Evolutionary conservation across 2,797 vertebrate genomes (phyloP).

Genomic region (Momotus momota): DNA sequence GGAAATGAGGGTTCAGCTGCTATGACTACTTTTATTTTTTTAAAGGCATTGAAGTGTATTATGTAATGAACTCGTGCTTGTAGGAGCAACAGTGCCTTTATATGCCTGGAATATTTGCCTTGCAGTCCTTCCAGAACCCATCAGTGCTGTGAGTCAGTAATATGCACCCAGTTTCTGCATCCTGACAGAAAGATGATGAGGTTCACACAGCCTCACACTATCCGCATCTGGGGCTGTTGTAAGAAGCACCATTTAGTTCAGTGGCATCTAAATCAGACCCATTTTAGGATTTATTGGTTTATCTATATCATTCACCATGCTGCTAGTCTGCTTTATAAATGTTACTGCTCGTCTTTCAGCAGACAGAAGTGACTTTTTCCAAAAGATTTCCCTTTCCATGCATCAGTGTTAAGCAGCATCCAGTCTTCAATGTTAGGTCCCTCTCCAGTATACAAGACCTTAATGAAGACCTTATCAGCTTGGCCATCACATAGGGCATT

Average conservation of each 20-base stretch:
- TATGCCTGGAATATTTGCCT: neutral
- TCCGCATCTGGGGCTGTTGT: neutral
- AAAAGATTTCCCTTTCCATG: neutral
- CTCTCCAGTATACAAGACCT: neutral
- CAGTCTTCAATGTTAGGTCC: neutral
- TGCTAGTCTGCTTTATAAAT: neutral
- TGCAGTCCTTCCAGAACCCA: neutral
- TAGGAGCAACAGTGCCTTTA: neutral
- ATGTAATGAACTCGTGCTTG: neutral
- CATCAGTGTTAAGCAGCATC: neutral
- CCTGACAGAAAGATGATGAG: neutral
- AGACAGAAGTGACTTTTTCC: neutral
- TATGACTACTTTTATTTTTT: neutral
- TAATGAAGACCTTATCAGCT: neutral
- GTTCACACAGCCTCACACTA: neutral
- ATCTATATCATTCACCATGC: neutral
- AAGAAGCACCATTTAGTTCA: neutral
- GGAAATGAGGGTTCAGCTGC: neutral
- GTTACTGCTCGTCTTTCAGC: neutral
- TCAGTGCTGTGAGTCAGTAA: neutral
- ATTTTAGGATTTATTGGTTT: neutral
- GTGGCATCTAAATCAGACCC: neutral
- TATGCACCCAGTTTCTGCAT: neutral
- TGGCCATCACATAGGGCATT: neutral
- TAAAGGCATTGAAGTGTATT: neutral